phyloP scores from a whole-genome alignment of 2,797 vertebrate species.

The Urocyon cinereoargenteus region DNA sequence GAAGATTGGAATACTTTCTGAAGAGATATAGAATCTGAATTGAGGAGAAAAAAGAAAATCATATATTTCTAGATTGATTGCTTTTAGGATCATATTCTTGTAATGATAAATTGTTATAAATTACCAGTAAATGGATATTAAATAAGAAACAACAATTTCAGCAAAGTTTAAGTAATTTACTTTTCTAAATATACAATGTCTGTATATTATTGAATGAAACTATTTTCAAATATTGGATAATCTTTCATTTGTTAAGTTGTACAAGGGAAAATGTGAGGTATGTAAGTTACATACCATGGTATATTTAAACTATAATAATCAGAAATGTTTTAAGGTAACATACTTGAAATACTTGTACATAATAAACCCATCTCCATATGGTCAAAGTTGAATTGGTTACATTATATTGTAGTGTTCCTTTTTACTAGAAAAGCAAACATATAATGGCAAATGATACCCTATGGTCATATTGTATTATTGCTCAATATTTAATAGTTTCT shows the following conservation, averaged over 20 bases:
- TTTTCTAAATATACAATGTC: background rate
- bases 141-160: background rate
- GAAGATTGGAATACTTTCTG: background rate
- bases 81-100: background rate
- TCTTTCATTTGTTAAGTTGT: background rate
- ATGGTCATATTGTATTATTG: background rate
- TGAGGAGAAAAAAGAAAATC: background rate
- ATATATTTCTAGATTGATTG: background rate
- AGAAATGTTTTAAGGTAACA: background rate
- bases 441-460: background rate
- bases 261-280: background rate
- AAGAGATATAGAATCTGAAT: background rate
- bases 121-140: background rate
- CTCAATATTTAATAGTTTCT: background rate
- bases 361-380: background rate
- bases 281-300: background rate
- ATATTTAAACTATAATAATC: background rate
- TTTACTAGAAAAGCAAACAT: background rate
- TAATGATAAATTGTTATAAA: background rate
- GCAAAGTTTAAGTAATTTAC: background rate
- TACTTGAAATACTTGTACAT: background rate
- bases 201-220: background rate
- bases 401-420: background rate
- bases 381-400: background rate
- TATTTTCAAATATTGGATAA: background rate